Percentiles rank a stretch among this genome's conserved stretches.
Conservation (phyloP, 1,140 invertebrate species). For the Contarinia nasturtii region DNA sequence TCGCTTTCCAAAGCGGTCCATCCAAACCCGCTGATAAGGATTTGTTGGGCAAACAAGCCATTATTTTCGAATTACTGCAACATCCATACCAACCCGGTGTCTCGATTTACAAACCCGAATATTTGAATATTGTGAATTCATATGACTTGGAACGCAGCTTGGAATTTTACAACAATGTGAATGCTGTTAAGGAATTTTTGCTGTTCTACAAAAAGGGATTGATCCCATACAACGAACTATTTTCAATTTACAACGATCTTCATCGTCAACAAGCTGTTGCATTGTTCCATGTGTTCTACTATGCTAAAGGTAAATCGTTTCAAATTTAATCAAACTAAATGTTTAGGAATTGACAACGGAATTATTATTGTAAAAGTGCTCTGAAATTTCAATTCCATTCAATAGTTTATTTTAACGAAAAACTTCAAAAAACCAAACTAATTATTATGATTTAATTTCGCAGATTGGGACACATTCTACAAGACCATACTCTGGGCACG, state of each 20-base stretch:
- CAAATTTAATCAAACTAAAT: no score
- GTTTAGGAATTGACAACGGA: no score
- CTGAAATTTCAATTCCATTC: no score
- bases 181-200: slow-evolving; percentile 31
- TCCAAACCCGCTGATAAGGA: slow-evolving; percentile 28
- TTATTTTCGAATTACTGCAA: slow-evolving; percentile 28
- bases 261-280: slow-evolving; percentile 38
- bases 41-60: slow-evolving; percentile 33
- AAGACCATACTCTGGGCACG: slow-evolving; percentile 38
- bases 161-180: neutral
- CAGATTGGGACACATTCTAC: slow-evolving; percentile 38
- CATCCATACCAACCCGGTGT: slow-evolving; percentile 31
- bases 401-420: no score
- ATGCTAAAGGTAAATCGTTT: slow-evolving; percentile 36
- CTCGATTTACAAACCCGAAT: slow-evolving; percentile 25
- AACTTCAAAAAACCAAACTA: neutral
- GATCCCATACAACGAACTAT: slow-evolving; percentile 35
- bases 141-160: neutral
- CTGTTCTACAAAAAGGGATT: slow-evolving; percentile 30
- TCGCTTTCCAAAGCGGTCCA: no score
- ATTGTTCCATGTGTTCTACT: slow-evolving; percentile 46
- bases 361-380: no score
- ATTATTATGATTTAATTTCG: slow-evolving; percentile 17
- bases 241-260: slow-evolving; percentile 35
- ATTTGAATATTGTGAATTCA: slow-evolving; percentile 9